phyloP scores from a whole-genome alignment of 2,797 vertebrate species.

The Crotalus adamanteus region DNA sequence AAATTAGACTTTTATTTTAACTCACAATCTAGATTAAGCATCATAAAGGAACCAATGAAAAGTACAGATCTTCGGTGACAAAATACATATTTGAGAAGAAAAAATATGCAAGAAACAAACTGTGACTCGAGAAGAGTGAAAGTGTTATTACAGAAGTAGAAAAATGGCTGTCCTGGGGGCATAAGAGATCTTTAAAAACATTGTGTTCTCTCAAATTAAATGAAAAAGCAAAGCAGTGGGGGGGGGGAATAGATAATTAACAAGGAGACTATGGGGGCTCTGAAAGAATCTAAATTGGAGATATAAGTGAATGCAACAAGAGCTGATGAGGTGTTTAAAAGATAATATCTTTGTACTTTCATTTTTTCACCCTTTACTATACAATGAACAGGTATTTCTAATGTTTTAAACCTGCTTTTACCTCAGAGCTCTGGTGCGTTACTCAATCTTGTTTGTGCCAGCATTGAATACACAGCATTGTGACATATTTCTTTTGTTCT shows the following conservation, averaged over 20 bases:
- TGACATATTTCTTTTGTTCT: conserved; percentile 1
- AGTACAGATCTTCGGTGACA: not conserved
- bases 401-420: conserved; percentile 36
- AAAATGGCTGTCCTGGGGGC: not conserved
- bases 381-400: conserved; percentile 38
- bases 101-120: conserved; percentile 13
- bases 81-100: not conserved
- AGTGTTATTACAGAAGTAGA: not conserved
- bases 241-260: conserved; percentile 36
- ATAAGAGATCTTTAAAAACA: conserved; percentile 24
- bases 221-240: conserved; percentile 36
- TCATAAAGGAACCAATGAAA: not conserved
- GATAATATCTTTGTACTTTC: conserved; percentile 31
- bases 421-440: conserved; percentile 32
- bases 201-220: conserved; percentile 32
- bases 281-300: conserved; percentile 29
- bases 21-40: not conserved
- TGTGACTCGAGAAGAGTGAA: conserved; percentile 15
- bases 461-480: conserved; percentile 25
- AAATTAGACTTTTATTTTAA: not conserved
- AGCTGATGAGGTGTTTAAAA: conserved; percentile 43
- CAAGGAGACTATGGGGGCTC: conserved; percentile 35
- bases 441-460: conserved; percentile 25
- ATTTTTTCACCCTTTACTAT: conserved; percentile 13
- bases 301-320: conserved; percentile 32